These are phyloP conservation scores for Drosophila mayaguana DNA, from an alignment of 2,888 invertebrate genomes.

Conservation along the genomic window DNA sequence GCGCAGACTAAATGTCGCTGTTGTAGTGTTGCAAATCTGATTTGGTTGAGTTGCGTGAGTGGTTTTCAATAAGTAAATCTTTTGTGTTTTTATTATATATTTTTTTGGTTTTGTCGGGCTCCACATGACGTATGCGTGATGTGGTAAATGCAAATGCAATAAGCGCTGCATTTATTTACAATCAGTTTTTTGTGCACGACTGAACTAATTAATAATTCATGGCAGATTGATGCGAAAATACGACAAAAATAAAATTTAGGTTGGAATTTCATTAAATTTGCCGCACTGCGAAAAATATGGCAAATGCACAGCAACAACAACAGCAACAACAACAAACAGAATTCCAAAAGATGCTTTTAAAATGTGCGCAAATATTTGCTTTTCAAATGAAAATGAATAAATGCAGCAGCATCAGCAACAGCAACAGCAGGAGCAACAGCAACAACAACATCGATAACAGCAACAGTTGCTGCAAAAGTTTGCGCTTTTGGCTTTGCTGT, in stretches of 20 bases:
- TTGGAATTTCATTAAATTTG: constrained; percentile 60
- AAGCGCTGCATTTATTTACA: constrained; percentile 47
- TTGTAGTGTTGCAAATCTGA: constrained; percentile 20
- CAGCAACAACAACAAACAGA: constrained; percentile 7
- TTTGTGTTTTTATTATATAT: not conserved
- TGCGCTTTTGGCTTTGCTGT: constrained; percentile 37
- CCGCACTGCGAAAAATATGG: constrained; percentile 51
- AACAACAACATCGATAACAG: constrained; percentile 6
- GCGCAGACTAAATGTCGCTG: not conserved
- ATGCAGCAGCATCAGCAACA: constrained; percentile 38
- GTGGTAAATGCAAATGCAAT: constrained; percentile 57
- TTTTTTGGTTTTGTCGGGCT: not conserved
- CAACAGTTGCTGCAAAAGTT: constrained; percentile 32
- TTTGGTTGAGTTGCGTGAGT: constrained; percentile 3
- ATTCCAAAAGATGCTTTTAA: constrained; percentile 26
- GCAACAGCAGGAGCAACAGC: constrained; percentile 12
- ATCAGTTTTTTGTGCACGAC: constrained; percentile 11
- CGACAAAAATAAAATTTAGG: constrained; percentile 29
- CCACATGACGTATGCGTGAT: constrained; percentile 57
- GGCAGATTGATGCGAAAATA: constrained; percentile 41
- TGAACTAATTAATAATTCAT: constrained; percentile 67
- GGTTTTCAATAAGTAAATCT: constrained; percentile 1
- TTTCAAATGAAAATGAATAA: constrained; percentile 71
- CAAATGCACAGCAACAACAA: constrained; percentile 22
- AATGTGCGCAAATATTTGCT: constrained; percentile 67